These are phyloP conservation scores for Tadarida brasiliensis DNA, from an alignment of 2,797 vertebrate species.

Conservation along the genomic window DNA sequence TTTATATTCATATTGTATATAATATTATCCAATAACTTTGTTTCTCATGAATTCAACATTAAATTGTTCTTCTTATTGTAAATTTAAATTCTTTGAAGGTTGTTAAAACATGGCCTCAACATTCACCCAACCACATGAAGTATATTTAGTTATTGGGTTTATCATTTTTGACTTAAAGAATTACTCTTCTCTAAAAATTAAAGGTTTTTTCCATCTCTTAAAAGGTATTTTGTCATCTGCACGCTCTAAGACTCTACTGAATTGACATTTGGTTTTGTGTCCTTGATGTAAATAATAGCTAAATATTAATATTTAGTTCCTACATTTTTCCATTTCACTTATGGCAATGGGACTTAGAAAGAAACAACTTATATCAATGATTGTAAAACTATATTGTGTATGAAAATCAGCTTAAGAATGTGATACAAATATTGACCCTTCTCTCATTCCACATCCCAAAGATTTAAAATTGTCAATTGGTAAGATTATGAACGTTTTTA, in stretches of 20 bases:
- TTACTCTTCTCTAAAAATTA: not conserved
- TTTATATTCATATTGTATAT: not conserved
- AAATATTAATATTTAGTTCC: not conserved
- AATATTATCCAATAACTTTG: not conserved
- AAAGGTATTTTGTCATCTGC: not conserved
- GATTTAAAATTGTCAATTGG: not conserved
- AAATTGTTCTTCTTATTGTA: not conserved
- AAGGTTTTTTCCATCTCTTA: not conserved
- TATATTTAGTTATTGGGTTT: not conserved
- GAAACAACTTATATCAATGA: not conserved
- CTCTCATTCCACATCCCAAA: not conserved
- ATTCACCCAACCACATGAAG: not conserved
- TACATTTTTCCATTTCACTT: not conserved
- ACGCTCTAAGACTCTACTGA: not conserved
- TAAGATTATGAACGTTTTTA: not conserved
- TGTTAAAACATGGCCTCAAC: not conserved
- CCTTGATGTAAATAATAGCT: not conserved
- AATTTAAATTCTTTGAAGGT: conserved; percentile 25
- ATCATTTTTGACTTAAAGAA: not conserved
- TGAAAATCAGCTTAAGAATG: not conserved
- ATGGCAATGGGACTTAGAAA: not conserved
- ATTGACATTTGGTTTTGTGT: not conserved
- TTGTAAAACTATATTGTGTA: not conserved
- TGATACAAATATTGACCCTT: not conserved
- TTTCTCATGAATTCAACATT: conserved; percentile 19